A percentile compares a stretch with the other conserved stretches of the same genome.
Evolutionary conservation across 2,113 vertebrate genomes (phyloP).

Genomic region (Epinephelus moara): DNA sequence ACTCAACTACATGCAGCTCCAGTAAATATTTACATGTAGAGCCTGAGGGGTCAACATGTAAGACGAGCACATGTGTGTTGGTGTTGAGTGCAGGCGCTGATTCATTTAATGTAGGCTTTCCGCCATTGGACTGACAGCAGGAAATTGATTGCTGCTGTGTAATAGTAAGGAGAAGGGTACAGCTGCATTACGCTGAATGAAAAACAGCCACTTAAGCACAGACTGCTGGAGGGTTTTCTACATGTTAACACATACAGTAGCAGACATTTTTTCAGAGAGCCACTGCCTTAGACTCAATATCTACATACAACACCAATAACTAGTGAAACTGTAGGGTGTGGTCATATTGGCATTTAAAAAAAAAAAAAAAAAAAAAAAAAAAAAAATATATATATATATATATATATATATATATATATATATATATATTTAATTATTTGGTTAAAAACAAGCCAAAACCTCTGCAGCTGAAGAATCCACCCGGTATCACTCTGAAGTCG

Average conservation of each 20-base stretch:
- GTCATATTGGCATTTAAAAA: not conserved
- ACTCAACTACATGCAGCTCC: not conserved
- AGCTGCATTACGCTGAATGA: too few relatives aligned
- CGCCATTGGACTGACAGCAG: constrained; percentile 6
- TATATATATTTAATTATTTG: too few relatives aligned
- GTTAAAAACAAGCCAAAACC: not conserved
- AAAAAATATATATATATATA: too few relatives aligned
- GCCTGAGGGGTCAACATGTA: constrained; percentile 25
- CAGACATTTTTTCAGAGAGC: not conserved
- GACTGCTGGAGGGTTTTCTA: not conserved
- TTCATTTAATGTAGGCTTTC: not conserved
- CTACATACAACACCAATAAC: not conserved
- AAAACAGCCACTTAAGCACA: not conserved
- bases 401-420: too few relatives aligned
- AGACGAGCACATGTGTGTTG: not conserved
- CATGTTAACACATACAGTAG: not conserved
- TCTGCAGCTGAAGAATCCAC: too few relatives aligned
- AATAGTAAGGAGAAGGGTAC: not conserved
- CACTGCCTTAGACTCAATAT: not conserved
- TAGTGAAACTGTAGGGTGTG: not conserved
- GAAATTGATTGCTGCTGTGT: not conserved
- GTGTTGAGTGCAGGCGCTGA: not conserved
- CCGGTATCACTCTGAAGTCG: too few relatives aligned
- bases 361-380: too few relatives aligned
- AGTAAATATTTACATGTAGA: constrained; percentile 11